These are phyloP conservation scores for Nymphalis polychloros DNA, from an alignment of 2,888 invertebrate genomes.

Conservation along the genomic window DNA sequence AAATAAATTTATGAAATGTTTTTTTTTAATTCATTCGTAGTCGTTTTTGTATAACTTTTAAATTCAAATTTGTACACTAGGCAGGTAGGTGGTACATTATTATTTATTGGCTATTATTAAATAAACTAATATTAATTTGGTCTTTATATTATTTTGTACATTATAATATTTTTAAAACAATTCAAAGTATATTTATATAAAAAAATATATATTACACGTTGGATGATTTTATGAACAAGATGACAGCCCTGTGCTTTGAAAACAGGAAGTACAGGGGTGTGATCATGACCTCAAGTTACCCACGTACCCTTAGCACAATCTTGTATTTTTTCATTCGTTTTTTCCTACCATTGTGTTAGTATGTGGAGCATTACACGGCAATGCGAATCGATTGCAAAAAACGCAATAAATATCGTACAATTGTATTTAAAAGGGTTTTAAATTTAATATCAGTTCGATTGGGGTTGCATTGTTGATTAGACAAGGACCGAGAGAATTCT, in stretches of 20 bases:
- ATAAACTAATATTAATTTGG: no score
- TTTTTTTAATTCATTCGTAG: not conserved
- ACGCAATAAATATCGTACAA: conserved; percentile 79
- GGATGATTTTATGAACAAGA: not conserved
- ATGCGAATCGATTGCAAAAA: conserved; percentile 61
- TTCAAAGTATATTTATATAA: not conserved
- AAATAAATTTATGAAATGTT: not conserved
- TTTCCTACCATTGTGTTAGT: conserved; percentile 53
- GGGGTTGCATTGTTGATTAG: conserved; percentile 57
- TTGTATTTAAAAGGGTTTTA: conserved; percentile 79
- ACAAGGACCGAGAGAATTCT: conserved; percentile 51
- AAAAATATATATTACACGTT: not conserved
- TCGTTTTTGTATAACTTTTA: not conserved
- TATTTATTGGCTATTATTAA: no score
- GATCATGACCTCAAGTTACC: conserved; percentile 81
- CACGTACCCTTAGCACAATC: conserved; percentile 62
- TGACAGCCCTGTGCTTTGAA: conserved; percentile 60
- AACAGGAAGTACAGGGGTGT: conserved; percentile 79
- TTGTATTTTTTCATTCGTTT: conserved; percentile 43
- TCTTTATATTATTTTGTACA: no score
- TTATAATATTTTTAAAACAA: not conserved
- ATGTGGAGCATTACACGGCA: conserved; percentile 73
- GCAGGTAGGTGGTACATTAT: no score
- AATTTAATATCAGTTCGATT: conserved; percentile 75
- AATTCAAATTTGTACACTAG: no score